Conservation (phyloP, 2,113 vertebrate genomes). For the Elephantulus edwardii region DNA sequence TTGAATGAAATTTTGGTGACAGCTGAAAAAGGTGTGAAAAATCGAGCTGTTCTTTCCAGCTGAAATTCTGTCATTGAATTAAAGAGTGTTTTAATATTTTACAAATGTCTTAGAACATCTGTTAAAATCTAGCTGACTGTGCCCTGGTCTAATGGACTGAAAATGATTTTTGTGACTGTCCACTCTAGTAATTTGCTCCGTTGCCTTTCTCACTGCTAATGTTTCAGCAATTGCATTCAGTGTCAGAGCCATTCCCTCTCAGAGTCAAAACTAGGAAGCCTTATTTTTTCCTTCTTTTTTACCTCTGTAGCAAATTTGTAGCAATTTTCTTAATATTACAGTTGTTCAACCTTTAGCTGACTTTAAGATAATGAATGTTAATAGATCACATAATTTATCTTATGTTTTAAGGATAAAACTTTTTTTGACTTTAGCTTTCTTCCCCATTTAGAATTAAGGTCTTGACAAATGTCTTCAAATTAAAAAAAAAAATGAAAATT, state of each 20-base stretch:
- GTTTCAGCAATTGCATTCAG: constrained; percentile 66
- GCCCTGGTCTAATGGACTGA: constrained; percentile 63
- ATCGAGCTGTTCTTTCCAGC: constrained; percentile 62
- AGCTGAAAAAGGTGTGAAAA: constrained; percentile 68
- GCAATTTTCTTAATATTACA: constrained; percentile 16
- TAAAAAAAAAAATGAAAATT: no score
- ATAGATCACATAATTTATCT: no score
- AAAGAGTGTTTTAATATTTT: constrained; percentile 76
- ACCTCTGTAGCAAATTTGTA: not conserved
- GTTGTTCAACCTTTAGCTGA: not conserved
- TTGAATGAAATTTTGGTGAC: constrained; percentile 72
- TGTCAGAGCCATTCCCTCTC: constrained; percentile 70
- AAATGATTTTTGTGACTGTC: constrained; percentile 69
- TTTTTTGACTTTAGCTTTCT: not conserved
- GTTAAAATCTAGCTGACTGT: constrained; percentile 68
- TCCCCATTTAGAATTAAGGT: not conserved
- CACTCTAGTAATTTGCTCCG: constrained; percentile 69
- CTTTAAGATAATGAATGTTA: not conserved
- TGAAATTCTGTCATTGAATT: constrained; percentile 69
- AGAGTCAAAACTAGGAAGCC: constrained; percentile 51
- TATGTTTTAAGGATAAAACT: not conserved
- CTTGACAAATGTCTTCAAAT: no score
- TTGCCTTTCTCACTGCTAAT: constrained; percentile 67
- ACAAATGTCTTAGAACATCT: constrained; percentile 70
- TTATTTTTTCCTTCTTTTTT: not conserved